Evolutionary conservation across 2,797 vertebrate genomes (phyloP), one percentile per base, ranked within the genome.

Genomic region (Furcifer pardalis): DNA sequence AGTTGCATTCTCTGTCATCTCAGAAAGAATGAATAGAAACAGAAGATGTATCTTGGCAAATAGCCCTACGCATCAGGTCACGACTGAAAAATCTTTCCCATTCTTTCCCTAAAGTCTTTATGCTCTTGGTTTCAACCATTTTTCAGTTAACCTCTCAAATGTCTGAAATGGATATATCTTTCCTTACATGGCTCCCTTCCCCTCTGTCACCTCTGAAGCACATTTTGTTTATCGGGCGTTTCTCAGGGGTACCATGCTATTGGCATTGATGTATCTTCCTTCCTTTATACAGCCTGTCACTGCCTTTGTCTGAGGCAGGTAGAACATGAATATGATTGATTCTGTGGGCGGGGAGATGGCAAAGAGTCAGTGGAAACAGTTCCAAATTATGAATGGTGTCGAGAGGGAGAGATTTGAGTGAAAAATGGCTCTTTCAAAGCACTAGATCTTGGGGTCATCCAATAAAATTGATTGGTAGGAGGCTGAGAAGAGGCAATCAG

Each of bases 221-320:
- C 42, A 56, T 44, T 89, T 92, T 91, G 83, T 85, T 94, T 94
- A 91, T 87, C 87, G 83, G 91, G 77, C 87, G 62, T 90, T 87
- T 85, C 69, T 92, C 89, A 86, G 84, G 85, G 92, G 91, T 87
- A 84, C 84, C 40, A 85, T 81, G 59, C 76, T 87, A 62, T 71
- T 92, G 91, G 86, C 91, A 94, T 87, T 93, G 91, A 94, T 92
- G 63, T 76, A 93, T 92, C 91, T 90, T 79, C 62, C 86, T 82
- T 62, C 63, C 56, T 84, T 84, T 90, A 35, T n/a, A 27, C 82
- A 91, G 52, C 44, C 71, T 59, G 40, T 87, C 82, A 10, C 83
- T 74, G 86, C 85, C 82, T 91, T 88, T 88, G 88, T 87, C 46
- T 87, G 73, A 89, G 68, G 23, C 19, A 65, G 44, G 76, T 52